Conservation (phyloP, 64 coral and sea anemone genomes). For the Montipora capricornis region DNA sequence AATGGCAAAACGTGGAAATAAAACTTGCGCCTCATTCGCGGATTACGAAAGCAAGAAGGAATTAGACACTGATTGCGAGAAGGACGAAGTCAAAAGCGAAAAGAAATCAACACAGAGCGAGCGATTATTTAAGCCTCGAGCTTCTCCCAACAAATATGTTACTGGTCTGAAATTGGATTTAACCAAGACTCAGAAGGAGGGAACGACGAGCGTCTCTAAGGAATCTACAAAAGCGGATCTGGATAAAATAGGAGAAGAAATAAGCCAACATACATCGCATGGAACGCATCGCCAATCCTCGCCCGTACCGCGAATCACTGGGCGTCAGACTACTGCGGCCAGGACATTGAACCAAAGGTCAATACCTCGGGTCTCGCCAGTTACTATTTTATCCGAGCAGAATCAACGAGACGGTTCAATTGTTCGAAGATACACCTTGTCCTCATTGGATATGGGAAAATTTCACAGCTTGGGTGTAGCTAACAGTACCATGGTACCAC, state of each 20-base stretch:
- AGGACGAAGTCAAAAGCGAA: not conserved
- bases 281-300: constrained; percentile 2
- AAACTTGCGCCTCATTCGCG: not conserved
- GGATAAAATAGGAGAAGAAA: not conserved
- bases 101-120: not conserved
- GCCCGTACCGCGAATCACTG: not conserved
- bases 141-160: not conserved
- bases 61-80: not conserved
- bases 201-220: not conserved
- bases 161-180: not conserved
- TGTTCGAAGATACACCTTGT: constrained; percentile 27
- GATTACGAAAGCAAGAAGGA: not conserved
- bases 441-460: constrained; percentile 29
- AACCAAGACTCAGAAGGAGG: not conserved
- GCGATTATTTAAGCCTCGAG: not conserved
- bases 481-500: not conserved
- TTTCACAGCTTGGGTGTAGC: not conserved
- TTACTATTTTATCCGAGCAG: not conserved
- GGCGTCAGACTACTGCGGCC: not conserved
- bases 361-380: constrained; percentile 7
- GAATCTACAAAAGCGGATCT: not conserved
- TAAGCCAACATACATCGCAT: not conserved
- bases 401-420: not conserved
- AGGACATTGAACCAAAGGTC: not conserved
- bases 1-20: not conserved